Base-by-base conservation (phyloP, 2,888 invertebrate species). In the Lymantria monacha region DNA sequence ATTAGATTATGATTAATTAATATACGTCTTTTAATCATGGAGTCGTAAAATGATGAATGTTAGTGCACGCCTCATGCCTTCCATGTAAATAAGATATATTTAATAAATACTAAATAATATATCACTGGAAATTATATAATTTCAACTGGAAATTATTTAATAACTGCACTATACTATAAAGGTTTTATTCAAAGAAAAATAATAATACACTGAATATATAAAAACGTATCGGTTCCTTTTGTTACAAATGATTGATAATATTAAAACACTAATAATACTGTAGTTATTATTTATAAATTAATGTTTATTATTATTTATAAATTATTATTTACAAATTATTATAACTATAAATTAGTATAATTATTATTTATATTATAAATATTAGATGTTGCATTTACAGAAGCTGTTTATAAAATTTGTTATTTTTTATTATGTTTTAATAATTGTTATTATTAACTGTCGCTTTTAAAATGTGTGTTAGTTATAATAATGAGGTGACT, bases 81-180 rank as follows among this genome's bases (percentile, higher is more conserved):
- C 85, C 85, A 85, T 89, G 87, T 87, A 87, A 74, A 87, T 87
- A 86, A 76, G 63, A 73, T 72, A 70, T 70, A 69, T 67, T 66
- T 55, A 63, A 51, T 63, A 62, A n/a, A n/a, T 60, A 66, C 57
- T 57, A 62, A 57, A 50, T 60, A 60, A 61, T 54, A 63, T 57
- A 41, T 41, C 15, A 38, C 59, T 52, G 60, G 58, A 62, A 59
- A 59, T 45, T 57, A 61, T 59, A 55, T 33, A 60, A 57, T 56
- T 57, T 49, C 53, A 57, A 55, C 30, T 2, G 22, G 53, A 40
- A 53, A 44, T 51, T 56, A 44, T 66, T 56, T 56, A 55, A 59
- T 59, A 54, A 49, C 49, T 49, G 64, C 69, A 64, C 59, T 40
- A 48, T 56, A 59, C 43, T 59, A 47, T 53, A 58, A 63, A 59